Evolutionary conservation across 2,888 invertebrate genomes (phyloP).

Genomic region (Aleiodes alternator): DNA sequence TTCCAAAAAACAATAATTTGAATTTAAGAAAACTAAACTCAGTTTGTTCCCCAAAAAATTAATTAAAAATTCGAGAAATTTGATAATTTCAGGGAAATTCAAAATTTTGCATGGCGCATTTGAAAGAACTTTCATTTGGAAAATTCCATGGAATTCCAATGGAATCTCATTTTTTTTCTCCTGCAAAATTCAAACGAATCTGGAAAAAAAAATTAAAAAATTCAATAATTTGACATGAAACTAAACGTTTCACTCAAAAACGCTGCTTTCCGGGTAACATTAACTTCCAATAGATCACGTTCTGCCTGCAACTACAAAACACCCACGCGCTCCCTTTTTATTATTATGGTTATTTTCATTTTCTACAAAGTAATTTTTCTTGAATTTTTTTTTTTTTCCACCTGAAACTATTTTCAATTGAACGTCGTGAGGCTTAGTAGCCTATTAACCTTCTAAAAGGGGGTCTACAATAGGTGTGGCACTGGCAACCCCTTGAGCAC

Average conservation of each 20-base stretch:
- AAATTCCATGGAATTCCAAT: too few species aligned
- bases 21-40: too few species aligned
- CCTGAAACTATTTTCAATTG: conserved; percentile 26
- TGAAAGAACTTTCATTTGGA: too few species aligned
- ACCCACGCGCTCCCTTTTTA: conserved; percentile 16
- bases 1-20: too few species aligned
- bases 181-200: not conserved
- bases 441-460: conserved; percentile 69
- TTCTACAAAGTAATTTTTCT: conserved; percentile 3
- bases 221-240: not conserved
- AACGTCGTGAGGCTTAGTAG: conserved; percentile 51
- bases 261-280: conserved; percentile 3
- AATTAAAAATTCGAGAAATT: too few species aligned
- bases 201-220: not conserved
- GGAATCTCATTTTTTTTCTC: too few species aligned
- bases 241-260: not conserved
- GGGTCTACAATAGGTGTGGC: conserved; percentile 64
- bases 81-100: too few species aligned
- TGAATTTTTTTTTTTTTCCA: not conserved
- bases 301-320: not conserved
- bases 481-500: conserved; percentile 55
- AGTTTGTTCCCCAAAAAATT: too few species aligned
- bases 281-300: conserved; percentile 9
- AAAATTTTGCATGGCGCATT: too few species aligned
- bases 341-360: not conserved